These are phyloP conservation scores for Abrostola triplasia DNA, from an alignment of 2,888 invertebrate genomes.

Conservation along the genomic window DNA sequence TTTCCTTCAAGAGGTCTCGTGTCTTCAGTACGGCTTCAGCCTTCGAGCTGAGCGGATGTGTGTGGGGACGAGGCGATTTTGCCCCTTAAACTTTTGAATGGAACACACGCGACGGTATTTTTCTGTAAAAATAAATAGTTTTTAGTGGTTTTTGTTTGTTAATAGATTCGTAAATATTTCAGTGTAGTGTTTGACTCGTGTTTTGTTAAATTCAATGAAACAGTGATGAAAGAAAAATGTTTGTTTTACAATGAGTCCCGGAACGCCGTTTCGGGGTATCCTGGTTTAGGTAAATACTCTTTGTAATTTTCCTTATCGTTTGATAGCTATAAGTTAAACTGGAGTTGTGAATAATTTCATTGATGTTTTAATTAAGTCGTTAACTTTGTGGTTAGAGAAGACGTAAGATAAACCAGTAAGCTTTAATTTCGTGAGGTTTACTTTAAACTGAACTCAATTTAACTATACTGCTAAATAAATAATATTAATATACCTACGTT, in stretches of 20 bases:
- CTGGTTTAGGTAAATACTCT: constrained; percentile 72
- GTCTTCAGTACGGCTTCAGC: constrained; percentile 78
- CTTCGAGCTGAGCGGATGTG: constrained; percentile 71
- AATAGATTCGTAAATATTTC: constrained; percentile 41
- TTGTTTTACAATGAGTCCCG: constrained; percentile 54
- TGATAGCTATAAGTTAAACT: constrained; percentile 5
- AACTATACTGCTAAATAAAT: too few species aligned
- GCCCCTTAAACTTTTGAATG: constrained; percentile 70
- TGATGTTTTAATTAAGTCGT: too few species aligned
- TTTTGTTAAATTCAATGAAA: constrained; percentile 46
- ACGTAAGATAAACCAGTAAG: too few species aligned
- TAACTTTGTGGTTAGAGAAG: too few species aligned
- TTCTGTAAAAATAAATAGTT: constrained; percentile 26
- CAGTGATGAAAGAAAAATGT: constrained; percentile 58
- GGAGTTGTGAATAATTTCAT: not conserved
- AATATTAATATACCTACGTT: too few species aligned
- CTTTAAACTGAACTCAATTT: too few species aligned
- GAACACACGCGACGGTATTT: constrained; percentile 46
- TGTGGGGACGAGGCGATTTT: constrained; percentile 65
- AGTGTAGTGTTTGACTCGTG: constrained; percentile 59
- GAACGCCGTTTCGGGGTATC: constrained; percentile 63
- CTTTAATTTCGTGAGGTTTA: too few species aligned
- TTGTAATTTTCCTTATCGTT: constrained; percentile 20
- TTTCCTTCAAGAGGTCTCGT: constrained; percentile 45
- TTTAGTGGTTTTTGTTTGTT: constrained; percentile 44